These are phyloP conservation scores for Euglossa dilemma DNA, from an alignment of 1,140 invertebrate species.

Conservation along the genomic window DNA sequence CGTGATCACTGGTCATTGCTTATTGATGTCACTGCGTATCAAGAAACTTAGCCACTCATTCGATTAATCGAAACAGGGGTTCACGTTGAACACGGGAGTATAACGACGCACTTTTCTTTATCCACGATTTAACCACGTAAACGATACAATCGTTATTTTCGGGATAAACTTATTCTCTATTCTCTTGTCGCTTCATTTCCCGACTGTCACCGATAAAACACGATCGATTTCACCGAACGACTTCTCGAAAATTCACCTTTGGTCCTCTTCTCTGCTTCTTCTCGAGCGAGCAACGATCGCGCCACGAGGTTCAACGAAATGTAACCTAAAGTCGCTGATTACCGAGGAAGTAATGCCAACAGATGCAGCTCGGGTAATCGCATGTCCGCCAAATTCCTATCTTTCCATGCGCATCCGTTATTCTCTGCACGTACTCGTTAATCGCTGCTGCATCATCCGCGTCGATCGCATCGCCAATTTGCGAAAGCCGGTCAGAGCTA, in stretches of 20 bases:
- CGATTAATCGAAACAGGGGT: slow-evolving; percentile 10
- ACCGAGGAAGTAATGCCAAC: no score
- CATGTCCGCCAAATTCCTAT: neutral
- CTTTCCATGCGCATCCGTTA: neutral
- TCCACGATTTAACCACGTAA: neutral
- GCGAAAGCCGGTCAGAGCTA: neutral
- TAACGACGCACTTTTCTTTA: slow-evolving; percentile 19
- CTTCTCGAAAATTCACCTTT: neutral
- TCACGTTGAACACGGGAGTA: neutral
- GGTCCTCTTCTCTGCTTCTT: neutral
- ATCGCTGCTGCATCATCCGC: slow-evolving; percentile 8
- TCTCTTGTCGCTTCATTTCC: neutral
- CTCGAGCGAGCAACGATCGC: no score
- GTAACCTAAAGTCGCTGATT: no score
- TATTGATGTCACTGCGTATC: slow-evolving; percentile 46
- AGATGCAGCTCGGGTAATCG: neutral
- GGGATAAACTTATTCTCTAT: neutral
- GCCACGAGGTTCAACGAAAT: no score
- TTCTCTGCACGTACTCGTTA: slow-evolving; percentile 21
- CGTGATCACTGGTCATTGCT: slow-evolving; percentile 64
- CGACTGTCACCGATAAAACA: no score
- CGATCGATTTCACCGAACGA: no score
- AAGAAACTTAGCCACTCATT: slow-evolving; percentile 4
- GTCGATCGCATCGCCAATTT: slow-evolving; percentile 15
- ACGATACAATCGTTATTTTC: neutral